Evolutionary conservation across 1,140 invertebrate species (phyloP).

Genomic region (Adelges cooleyi): DNA sequence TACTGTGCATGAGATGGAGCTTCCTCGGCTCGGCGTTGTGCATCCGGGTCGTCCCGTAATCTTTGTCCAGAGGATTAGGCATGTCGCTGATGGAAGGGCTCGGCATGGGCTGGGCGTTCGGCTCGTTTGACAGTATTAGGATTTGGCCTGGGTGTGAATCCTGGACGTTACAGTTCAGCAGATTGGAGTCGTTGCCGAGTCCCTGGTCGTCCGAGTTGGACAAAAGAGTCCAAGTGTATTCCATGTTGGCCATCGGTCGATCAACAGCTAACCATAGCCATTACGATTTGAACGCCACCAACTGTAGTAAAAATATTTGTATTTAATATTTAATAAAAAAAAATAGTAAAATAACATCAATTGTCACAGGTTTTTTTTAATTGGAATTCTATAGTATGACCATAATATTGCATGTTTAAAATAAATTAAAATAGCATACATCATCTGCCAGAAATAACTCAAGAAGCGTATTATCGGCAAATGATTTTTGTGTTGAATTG

Average conservation of each 20-base stretch:
- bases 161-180: slow-evolving; percentile 16
- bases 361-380: no score
- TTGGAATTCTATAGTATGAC: no score
- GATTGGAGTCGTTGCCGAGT: neutral
- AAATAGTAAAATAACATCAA: no score
- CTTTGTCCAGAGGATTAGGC: slow-evolving; percentile 2
- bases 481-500: no score
- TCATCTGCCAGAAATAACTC: no score
- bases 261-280: no score
- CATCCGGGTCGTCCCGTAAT: neutral
- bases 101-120: neutral
- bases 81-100: neutral
- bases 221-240: slow-evolving; percentile 19
- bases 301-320: no score
- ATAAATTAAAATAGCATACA: no score
- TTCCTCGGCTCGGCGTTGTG: neutral
- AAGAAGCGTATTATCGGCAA: no score
- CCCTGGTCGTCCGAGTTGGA: slow-evolving; percentile 15
- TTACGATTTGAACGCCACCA: no score
- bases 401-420: no score
- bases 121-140: slow-evolving; percentile 15
- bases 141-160: slow-evolving; percentile 8
- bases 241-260: neutral
- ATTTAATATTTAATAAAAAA: no score
- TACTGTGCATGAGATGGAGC: slow-evolving; percentile 5